Evolutionary conservation across 2,797 vertebrate genomes (phyloP).

Genomic region (Bovichtus diacanthus): DNA sequence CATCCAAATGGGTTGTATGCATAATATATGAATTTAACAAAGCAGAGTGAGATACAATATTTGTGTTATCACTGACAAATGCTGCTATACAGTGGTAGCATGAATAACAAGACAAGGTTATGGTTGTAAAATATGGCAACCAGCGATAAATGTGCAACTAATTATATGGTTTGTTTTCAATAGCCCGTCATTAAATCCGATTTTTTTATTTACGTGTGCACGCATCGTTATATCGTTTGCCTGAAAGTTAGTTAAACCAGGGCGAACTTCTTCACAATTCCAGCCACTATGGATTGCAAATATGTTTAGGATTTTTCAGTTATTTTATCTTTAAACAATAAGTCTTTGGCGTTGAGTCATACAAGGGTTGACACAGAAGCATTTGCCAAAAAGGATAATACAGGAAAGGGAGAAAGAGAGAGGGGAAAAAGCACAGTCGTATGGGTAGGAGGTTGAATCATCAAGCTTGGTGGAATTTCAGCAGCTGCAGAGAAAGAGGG

Average conservation of each 20-base stretch:
- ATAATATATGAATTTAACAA: not conserved
- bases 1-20: no score
- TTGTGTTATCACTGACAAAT: not conserved
- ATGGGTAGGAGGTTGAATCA: slow-evolving; percentile 61
- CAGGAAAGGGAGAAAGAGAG: slow-evolving; percentile 3
- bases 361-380: slow-evolving; percentile 6
- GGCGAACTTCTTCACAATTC: not conserved
- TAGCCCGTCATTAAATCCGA: no score
- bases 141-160: no score
- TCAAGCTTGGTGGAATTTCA: slow-evolving; percentile 64
- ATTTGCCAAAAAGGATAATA: slow-evolving; percentile 15
- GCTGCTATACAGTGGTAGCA: not conserved
- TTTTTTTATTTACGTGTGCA: no score
- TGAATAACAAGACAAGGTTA: no score
- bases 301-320: no score
- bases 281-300: not conserved
- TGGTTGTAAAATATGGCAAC: not conserved
- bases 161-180: no score
- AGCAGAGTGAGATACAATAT: not conserved
- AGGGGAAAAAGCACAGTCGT: slow-evolving; percentile 12
- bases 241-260: not conserved
- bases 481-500: slow-evolving; percentile 56
- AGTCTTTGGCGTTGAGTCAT: slow-evolving; percentile 11
- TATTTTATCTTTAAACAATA: slow-evolving; percentile 15
- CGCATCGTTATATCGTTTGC: not conserved